Evolutionary conservation across 2,888 invertebrate species (phyloP).

Genomic region (Hirtodrosophila cameraria): DNA sequence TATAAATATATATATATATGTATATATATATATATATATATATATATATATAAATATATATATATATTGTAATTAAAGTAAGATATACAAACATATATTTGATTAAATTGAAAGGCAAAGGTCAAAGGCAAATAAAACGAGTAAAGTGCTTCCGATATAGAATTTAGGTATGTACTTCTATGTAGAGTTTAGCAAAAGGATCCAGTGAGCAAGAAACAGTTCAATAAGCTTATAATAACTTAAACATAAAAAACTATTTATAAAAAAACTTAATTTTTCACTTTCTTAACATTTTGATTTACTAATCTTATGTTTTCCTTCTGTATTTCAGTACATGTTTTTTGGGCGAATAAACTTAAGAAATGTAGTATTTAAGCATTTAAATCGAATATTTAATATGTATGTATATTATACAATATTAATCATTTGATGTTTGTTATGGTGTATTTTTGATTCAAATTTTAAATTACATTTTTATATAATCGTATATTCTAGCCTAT

Average conservation of each 20-base stretch:
- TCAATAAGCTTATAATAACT: constrained; percentile 30
- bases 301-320: background rate
- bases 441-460: constrained; percentile 73
- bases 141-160: constrained; percentile 76
- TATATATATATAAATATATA: too few relatives aligned
- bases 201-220: constrained; percentile 30
- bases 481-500: constrained; percentile 44
- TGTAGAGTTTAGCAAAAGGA: constrained; percentile 38
- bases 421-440: constrained; percentile 68
- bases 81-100: constrained; percentile 23
- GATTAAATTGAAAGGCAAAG: constrained; percentile 49
- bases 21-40: too few relatives aligned
- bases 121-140: constrained; percentile 76
- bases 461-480: constrained; percentile 65
- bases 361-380: background rate
- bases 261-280: constrained; percentile 1
- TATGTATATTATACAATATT: constrained; percentile 53
- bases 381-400: constrained; percentile 22
- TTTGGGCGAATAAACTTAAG: constrained; percentile 5
- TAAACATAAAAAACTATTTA: constrained; percentile 13
- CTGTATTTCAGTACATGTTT: constrained; percentile 18
- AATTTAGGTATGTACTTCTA: constrained; percentile 59
- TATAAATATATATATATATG: too few relatives aligned
- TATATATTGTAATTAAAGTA: constrained; percentile 18
- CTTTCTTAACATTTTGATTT: constrained; percentile 4